phyloP scores from a whole-genome alignment of 2,797 vertebrate species.

The Pipistrellus pygmaeus region DNA sequence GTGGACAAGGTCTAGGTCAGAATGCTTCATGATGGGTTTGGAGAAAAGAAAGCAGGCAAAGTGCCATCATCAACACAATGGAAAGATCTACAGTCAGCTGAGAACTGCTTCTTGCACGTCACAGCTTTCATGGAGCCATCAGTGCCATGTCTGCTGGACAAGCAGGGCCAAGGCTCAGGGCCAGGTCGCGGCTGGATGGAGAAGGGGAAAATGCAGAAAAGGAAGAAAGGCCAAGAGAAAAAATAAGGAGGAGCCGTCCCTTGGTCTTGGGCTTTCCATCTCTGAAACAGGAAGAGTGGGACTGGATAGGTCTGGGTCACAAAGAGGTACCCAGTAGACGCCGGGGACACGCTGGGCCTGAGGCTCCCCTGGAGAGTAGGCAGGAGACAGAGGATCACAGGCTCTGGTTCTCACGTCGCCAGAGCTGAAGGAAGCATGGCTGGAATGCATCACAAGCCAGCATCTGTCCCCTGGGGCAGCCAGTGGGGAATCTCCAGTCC shows the following conservation, averaged over 20 bases:
- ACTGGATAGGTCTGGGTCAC: slow-evolving; percentile 64
- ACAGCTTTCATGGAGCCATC: background rate
- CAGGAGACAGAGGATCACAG: slow-evolving; percentile 65
- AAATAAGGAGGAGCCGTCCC: background rate
- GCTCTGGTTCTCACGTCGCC: slow-evolving; percentile 76
- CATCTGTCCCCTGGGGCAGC: slow-evolving; percentile 69
- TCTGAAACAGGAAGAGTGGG: slow-evolving; percentile 62
- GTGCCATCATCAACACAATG: background rate
- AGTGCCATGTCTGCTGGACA: background rate
- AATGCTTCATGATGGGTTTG: background rate
- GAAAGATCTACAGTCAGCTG: background rate
- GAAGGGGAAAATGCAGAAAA: background rate
- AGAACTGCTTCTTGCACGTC: background rate
- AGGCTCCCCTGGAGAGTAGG: slow-evolving; percentile 73
- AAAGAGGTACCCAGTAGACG: slow-evolving; percentile 22
- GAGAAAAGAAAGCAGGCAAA: background rate
- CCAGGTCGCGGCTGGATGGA: background rate
- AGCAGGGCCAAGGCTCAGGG: background rate
- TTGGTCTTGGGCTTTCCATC: slow-evolving; percentile 43
- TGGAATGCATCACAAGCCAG: slow-evolving; percentile 80
- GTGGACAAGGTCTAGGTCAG: background rate
- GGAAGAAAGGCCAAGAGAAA: background rate
- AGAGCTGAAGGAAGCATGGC: slow-evolving; percentile 64
- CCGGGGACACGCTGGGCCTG: slow-evolving; percentile 5
- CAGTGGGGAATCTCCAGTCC: slow-evolving; percentile 78